phyloP scores from a whole-genome alignment of 2,113 vertebrate species.

The Hemiscyllium ocellatum region DNA sequence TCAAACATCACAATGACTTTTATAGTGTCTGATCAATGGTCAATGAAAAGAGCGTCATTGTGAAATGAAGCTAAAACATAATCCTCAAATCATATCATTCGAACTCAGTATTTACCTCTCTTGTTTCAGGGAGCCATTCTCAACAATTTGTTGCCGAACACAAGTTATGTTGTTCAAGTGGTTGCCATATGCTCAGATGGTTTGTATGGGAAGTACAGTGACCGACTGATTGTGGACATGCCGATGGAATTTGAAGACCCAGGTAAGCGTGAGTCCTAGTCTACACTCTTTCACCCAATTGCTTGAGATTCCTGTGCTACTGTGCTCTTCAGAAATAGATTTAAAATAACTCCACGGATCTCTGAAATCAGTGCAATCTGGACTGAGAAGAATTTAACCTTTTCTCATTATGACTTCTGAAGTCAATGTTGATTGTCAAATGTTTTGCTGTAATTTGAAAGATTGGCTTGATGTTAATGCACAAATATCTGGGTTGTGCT shows the following conservation, averaged over 20 bases:
- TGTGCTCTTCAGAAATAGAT: not conserved
- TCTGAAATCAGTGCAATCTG: not conserved
- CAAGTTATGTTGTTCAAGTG: conserved; percentile 84
- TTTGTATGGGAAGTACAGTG: conserved; percentile 78
- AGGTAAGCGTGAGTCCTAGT: conserved; percentile 66
- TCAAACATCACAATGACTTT: not conserved
- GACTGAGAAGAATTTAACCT: not conserved
- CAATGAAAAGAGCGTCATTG: not conserved
- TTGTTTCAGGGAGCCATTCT: conserved; percentile 84
- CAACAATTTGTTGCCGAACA: conserved; percentile 75
- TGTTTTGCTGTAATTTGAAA: not conserved
- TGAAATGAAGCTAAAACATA: not conserved
- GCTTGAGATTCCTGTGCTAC: not conserved
- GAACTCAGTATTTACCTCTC: conserved; percentile 37
- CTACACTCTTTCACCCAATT: not conserved
- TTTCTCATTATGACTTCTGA: not conserved
- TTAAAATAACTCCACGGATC: not conserved
- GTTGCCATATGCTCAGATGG: conserved; percentile 86
- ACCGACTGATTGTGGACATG: conserved; percentile 73
- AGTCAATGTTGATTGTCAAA: not conserved
- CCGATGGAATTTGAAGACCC: conserved; percentile 59
- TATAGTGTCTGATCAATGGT: not conserved
- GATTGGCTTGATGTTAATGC: not conserved
- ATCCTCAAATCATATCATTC: not conserved
- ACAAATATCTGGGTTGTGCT: not conserved